phyloP scores from a whole-genome alignment of 1,140 invertebrate genomes.

The Trichoplusia ni region DNA sequence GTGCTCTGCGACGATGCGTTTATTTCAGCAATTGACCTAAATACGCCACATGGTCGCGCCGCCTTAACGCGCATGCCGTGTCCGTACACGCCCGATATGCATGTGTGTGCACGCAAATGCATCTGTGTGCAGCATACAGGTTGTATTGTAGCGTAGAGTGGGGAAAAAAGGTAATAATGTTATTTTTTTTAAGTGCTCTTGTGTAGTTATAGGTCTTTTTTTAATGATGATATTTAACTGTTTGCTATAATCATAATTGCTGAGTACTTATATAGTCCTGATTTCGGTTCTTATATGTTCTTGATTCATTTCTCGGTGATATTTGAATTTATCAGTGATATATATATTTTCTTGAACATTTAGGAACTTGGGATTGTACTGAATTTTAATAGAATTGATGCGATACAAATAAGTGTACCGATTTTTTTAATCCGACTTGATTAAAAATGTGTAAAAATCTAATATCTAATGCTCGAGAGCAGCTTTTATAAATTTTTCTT shows the following conservation, averaged over 20 bases:
- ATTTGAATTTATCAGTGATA: too few species aligned
- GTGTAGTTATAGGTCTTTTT: neutral
- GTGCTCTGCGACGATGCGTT: conserved; percentile 46
- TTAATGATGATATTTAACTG: neutral
- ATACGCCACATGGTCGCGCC: conserved; percentile 62
- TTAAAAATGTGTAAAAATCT: too few species aligned
- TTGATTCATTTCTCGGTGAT: too few species aligned
- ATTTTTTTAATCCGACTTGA: too few species aligned
- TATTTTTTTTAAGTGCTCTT: conserved; percentile 12
- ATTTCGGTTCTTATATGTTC: neutral
- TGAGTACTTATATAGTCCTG: neutral
- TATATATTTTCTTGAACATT: too few species aligned
- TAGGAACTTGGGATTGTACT: too few species aligned
- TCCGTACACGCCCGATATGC: conserved; percentile 4
- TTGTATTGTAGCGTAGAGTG: conserved; percentile 41
- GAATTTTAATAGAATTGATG: too few species aligned
- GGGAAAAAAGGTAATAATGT: conserved; percentile 19
- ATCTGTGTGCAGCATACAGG: conserved; percentile 43
- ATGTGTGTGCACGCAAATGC: conserved; percentile 50
- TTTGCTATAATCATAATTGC: neutral
- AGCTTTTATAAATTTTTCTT: too few species aligned
- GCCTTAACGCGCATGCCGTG: conserved; percentile 54
- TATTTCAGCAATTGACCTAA: conserved; percentile 74
- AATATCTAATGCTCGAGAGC: too few species aligned
- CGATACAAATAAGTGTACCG: too few species aligned